These are phyloP conservation scores for Nycticebus coucang DNA, from an alignment of 2,113 vertebrate genomes.

Conservation along the genomic window DNA sequence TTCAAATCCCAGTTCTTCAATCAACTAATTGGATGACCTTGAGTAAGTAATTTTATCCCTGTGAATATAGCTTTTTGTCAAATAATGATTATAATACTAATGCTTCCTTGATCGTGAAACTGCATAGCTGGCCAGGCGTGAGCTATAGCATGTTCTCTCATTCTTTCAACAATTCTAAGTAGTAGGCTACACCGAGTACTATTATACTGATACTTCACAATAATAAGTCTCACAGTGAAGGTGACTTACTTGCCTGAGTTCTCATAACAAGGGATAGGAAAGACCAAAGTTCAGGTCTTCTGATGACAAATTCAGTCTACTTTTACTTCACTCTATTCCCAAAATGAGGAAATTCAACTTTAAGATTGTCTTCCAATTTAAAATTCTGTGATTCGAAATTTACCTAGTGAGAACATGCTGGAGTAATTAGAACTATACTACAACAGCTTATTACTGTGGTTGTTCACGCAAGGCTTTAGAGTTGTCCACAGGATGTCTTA, in stretches of 20 bases:
- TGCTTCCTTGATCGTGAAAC: not conserved
- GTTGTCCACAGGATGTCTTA: not conserved
- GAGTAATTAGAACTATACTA: not conserved
- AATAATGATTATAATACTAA: not conserved
- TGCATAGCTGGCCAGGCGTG: not conserved
- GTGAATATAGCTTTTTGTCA: not conserved
- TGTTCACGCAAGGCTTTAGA: not conserved
- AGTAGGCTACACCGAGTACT: not conserved
- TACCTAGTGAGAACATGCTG: not conserved
- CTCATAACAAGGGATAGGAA: not conserved
- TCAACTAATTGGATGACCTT: not conserved
- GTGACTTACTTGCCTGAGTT: not conserved
- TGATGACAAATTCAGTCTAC: not conserved
- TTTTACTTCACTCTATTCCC: not conserved
- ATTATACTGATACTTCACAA: not conserved
- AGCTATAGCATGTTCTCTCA: not conserved
- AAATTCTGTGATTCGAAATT: not conserved
- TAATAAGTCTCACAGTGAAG: not conserved
- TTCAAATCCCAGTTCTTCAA: not conserved
- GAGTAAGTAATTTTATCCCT: slow-evolving; percentile 16
- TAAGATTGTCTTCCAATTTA: not conserved
- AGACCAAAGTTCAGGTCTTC: not conserved
- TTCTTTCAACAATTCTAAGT: not conserved
- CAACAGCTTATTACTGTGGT: too few species aligned
- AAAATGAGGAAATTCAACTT: not conserved